Base-by-base conservation (phyloP, 2,113 vertebrate species). In the Nycticryphes semicollaris region DNA sequence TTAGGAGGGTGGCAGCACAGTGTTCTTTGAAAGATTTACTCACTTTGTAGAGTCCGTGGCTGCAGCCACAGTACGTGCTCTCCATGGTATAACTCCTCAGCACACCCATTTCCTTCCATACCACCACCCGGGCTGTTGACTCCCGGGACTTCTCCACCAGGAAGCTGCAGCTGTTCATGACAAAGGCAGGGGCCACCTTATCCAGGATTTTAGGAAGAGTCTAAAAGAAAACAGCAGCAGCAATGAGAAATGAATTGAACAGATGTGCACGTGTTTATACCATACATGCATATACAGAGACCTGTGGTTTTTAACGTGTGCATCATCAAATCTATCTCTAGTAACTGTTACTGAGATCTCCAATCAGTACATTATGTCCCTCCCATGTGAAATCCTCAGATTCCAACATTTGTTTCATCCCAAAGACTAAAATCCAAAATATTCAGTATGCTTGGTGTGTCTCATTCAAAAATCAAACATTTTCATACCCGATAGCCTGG, bases 11-110 rank as follows among this genome's bases (percentile, higher is more conserved):
- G 23, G 14, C 8, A 7, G 24, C 23, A 76, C 5, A 27, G 10
- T 5, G 15, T 3, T 47, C 43, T 69, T 10, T 27, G 62, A 14
- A 57, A 51, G 48, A 9, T 73, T 31, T 64, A 93, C 98, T 77
- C 83, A 99, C 99, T 98, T 99, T 98, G 95, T 99, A 99, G 74
- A 98, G 97, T 3, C 99, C 99, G 9, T 99, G 99, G 98, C 98
- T 98, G 63, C 98, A 99, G 69, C 99, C 99, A 5, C 99, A 99
- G 97, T 98, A 99, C 7, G 99, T 99, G 94, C 98, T 99, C 82
- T 99, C 99, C 99, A 99, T 99, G 78, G 99, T 99, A 91, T 99
- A 99, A 97, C 99, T 99, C 86, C 98, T 98, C 74, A 98, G 90
- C 24, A 99, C 98, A 0, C 99, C 99, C 63, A 99, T 98, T 93